Evolutionary conservation across 2,797 vertebrate genomes (phyloP), one percentile per base, ranked within the genome.

Genomic region (Threskiornis aethiopicus): DNA sequence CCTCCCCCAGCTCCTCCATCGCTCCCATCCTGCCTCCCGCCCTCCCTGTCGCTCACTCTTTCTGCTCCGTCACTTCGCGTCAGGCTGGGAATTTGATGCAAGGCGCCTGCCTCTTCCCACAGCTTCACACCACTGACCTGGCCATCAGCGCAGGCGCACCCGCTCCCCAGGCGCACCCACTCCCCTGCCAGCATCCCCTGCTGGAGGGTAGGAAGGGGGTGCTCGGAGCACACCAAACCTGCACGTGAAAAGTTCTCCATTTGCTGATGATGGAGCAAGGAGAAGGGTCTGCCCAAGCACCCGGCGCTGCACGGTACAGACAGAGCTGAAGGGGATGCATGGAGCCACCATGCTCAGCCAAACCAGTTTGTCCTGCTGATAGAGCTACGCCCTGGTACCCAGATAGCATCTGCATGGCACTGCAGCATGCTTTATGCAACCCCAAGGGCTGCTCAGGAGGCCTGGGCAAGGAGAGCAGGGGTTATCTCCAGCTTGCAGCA

Each of bases 51-150:
- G 0, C 67, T 97, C 95, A 67, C 28, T 89, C 85, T 91, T 97
- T 97, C 96, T 93, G 95, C 92, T 97, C 91, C 4, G 0, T 94
- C 95, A 54, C 93, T 76, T 81, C 5, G 0, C 0, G 4, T 90
- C 95, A 96, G 83, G 65, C 81, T 79, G 66, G 46, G 51, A 67
- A 57, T 62, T 92, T 92, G 93, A 97, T 10, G 51, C 22, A 9
- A 24, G 54, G 47, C 7, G 31, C 62, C 93, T 66, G 83, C 89
- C 83, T 78, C 85, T 78, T 75, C 85, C 82, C 46, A 6, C 3
- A 1, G 78, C 65, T 62, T 47, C 91, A 49, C 28, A 25, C 13
- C 61, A 21, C 61, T 24, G 71, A 33, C 73, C 77, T 5, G 1
- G 49, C 62, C 16, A 0, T 8, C 70, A 55, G 72, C 13, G 1